Evolutionary conservation across 2,888 invertebrate genomes (phyloP).

Genomic region (Pogonocherus hispidulus): DNA sequence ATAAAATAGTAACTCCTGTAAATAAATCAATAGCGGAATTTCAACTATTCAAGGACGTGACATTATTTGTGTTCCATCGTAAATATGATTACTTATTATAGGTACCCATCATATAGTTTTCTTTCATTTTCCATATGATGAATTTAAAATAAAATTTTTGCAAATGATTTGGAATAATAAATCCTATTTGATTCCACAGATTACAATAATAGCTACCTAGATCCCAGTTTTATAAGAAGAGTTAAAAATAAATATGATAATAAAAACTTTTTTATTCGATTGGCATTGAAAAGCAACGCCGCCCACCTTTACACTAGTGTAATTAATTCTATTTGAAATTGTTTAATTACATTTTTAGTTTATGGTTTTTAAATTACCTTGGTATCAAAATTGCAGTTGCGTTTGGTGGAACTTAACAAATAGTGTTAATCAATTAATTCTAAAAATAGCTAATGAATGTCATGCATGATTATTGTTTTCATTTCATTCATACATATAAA

Average conservation of each 20-base stretch:
- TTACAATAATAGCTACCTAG: too few relatives aligned
- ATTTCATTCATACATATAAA: slow-evolving; percentile 11
- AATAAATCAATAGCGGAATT: slow-evolving; percentile 23
- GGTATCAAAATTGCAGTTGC: slow-evolving; percentile 22
- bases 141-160: too few relatives aligned
- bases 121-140: too few relatives aligned
- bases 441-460: slow-evolving; percentile 47
- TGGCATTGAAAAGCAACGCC: slow-evolving; percentile 1
- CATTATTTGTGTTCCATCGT: background rate
- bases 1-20: background rate
- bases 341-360: slow-evolving; percentile 24
- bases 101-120: too few relatives aligned
- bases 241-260: slow-evolving; percentile 17
- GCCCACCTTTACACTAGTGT: background rate
- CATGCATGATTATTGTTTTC: slow-evolving; percentile 43
- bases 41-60: background rate
- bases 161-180: too few relatives aligned
- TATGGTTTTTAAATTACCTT: slow-evolving; percentile 26
- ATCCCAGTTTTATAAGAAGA: too few relatives aligned
- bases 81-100: too few relatives aligned
- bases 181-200: too few relatives aligned
- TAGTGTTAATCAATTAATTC: slow-evolving; percentile 38
- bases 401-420: slow-evolving; percentile 27
- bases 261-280: slow-evolving; percentile 1
- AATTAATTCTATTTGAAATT: slow-evolving; percentile 2